phyloP scores from a whole-genome alignment of 2,113 vertebrate species.

The Pterophyllum scalare region DNA sequence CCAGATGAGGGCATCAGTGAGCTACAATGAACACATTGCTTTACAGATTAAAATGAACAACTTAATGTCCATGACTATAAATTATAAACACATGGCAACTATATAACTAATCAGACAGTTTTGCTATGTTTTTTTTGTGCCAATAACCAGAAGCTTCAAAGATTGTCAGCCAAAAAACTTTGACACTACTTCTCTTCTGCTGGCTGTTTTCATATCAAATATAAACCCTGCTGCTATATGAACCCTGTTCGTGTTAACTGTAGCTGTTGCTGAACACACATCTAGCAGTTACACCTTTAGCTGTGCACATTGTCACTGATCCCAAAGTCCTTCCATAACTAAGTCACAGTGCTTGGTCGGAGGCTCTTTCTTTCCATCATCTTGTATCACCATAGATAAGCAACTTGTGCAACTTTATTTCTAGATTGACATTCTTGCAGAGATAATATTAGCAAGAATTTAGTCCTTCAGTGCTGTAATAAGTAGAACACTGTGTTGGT shows the following conservation, averaged over 20 bases:
- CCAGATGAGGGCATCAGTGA: slow-evolving; percentile 66
- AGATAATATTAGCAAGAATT: neutral
- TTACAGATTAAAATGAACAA: neutral
- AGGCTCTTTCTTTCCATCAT: neutral
- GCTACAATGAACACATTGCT: neutral
- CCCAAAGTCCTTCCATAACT: neutral
- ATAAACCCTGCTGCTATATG: neutral
- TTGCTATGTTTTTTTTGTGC: neutral
- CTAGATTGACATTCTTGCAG: neutral
- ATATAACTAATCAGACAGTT: neutral
- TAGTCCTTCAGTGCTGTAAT: fast-evolving
- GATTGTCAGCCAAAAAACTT: neutral
- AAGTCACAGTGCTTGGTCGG: fast-evolving
- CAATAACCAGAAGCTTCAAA: neutral
- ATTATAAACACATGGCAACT: neutral
- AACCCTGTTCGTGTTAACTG: neutral
- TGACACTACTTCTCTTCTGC: neutral
- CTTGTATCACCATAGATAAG: neutral
- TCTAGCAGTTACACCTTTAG: neutral
- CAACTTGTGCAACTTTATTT: neutral
- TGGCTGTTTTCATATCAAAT: neutral
- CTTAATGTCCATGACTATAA: neutral
- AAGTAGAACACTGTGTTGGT: slow-evolving; percentile 6
- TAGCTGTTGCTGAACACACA: neutral
- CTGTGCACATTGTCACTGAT: neutral